phyloP scores from a whole-genome alignment of 2,797 vertebrate genomes.

The Coluber constrictor region DNA sequence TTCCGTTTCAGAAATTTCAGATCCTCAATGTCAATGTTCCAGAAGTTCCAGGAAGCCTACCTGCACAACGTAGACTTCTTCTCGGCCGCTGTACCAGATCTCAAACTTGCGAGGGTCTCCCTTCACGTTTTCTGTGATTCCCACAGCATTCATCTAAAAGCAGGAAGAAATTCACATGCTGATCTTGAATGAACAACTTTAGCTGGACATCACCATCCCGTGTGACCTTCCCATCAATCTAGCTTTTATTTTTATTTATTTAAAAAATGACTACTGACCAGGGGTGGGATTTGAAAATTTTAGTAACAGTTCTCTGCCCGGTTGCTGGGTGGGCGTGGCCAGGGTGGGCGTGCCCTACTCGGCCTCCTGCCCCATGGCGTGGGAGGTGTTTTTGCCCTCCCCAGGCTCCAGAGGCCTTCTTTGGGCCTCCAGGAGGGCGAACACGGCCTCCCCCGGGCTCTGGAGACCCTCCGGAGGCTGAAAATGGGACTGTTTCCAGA shows the following conservation, averaged over 20 bases:
- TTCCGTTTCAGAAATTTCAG: background rate
- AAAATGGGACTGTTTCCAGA: no score
- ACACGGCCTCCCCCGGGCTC: no score
- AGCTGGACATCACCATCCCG: background rate
- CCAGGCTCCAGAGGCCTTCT: no score
- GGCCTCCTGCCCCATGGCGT: no score
- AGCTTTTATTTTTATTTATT: background rate
- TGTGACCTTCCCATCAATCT: background rate
- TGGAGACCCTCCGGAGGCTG: no score
- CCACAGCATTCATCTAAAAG: conserved; percentile 89
- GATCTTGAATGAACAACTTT: background rate
- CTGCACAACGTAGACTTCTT: conserved; percentile 95
- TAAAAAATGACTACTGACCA: background rate
- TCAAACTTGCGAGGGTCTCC: conserved; percentile 97
- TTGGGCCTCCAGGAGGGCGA: no score
- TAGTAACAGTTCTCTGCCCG: no score
- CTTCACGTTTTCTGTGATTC: conserved; percentile 95
- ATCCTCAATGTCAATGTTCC: background rate
- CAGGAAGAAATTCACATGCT: background rate
- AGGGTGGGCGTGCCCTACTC: no score
- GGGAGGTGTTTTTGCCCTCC: no score
- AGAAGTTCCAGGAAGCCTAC: conserved; percentile 64
- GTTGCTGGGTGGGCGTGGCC: no score
- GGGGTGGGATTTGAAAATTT: no score
- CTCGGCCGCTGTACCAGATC: conserved; percentile 93